Conservation (phyloP, 1,140 invertebrate genomes). For the Globodera rostochiensis region DNA sequence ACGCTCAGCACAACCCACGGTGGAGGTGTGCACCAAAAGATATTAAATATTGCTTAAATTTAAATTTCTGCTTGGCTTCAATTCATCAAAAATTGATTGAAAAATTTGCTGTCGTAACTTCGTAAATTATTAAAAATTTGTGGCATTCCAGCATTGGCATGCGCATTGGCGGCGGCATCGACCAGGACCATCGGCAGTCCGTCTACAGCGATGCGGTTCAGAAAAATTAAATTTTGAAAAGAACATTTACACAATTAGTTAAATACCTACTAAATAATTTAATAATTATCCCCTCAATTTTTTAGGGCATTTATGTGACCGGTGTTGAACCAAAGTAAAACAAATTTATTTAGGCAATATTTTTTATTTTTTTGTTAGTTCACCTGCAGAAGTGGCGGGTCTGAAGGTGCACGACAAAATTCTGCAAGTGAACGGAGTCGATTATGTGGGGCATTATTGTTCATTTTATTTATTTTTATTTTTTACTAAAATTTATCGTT, state of each 20-base stretch:
- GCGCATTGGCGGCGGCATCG: slow-evolving; percentile 24
- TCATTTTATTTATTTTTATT: no score
- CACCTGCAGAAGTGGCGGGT: slow-evolving; percentile 12
- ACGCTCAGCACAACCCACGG: not conserved
- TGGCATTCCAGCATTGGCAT: slow-evolving; percentile 17
- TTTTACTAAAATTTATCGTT: no score
- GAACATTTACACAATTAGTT: not conserved
- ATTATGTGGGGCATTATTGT: slow-evolving; percentile 12
- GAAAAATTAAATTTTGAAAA: no score
- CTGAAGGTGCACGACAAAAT: slow-evolving; percentile 22
- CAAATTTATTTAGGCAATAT: no score
- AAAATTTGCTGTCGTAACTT: no score
- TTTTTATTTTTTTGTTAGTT: not conserved
- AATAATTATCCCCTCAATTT: not conserved
- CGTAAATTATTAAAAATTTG: no score
- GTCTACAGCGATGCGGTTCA: slow-evolving; percentile 12
- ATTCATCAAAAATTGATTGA: no score
- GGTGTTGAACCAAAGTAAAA: not conserved
- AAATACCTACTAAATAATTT: not conserved
- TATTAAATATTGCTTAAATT: no score
- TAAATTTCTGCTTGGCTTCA: no score
- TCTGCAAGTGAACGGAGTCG: slow-evolving; percentile 23
- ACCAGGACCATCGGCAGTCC: slow-evolving; percentile 19
- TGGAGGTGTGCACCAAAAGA: no score
- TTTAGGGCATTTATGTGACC: slow-evolving; percentile 16